Evolutionary conservation across 2,797 vertebrate genomes (phyloP), one percentile per base, ranked within the genome.

Genomic region (Chelmon rostratus): DNA sequence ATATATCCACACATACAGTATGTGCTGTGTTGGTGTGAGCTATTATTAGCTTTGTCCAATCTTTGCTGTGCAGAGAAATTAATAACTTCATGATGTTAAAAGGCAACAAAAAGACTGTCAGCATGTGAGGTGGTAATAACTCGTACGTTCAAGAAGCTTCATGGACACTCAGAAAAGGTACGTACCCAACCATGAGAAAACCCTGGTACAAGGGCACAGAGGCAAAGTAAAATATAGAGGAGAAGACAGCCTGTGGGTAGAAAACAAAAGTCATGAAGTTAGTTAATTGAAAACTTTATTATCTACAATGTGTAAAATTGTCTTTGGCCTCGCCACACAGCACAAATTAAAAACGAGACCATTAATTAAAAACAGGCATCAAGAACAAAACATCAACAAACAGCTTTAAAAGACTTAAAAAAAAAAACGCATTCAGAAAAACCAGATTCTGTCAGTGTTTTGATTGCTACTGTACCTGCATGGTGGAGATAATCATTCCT

Each of bases 101-200:
- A 37, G 40, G 50, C 6, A 23, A 23, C 25, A 40, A 18, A 62
- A 19, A 40, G 10, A 37, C 6, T 10, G 9, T 49, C 8, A 67
- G 16, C 13, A 52, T 2, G n/a, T n/a, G n/a, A n/a, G n/a, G n/a
- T n/a, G n/a, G n/a, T n/a, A n/a, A n/a, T n/a, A n/a, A n/a, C n/a
- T n/a, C n/a, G n/a, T n/a, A n/a, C n/a, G n/a, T n/a, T n/a, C n/a
- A n/a, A n/a, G n/a, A n/a, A 58, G 59, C 53, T 33, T 15, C 3
- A 31, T n/a, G n/a, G 15, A 38, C 15, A 3, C 47, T 16, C 6
- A 6, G 42, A 52, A 21, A n/a, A 18, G 16, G 15, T 59, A 96
- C 97, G 82, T 95, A 99, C 98, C 98, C 98, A 13, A 99, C 98
- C 98, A 99, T 99, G 91, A 99, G 97, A 94, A 99, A 99, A 33